phyloP scores from a whole-genome alignment of 2,797 vertebrate species.

The Semaprochilodus insignis region DNA sequence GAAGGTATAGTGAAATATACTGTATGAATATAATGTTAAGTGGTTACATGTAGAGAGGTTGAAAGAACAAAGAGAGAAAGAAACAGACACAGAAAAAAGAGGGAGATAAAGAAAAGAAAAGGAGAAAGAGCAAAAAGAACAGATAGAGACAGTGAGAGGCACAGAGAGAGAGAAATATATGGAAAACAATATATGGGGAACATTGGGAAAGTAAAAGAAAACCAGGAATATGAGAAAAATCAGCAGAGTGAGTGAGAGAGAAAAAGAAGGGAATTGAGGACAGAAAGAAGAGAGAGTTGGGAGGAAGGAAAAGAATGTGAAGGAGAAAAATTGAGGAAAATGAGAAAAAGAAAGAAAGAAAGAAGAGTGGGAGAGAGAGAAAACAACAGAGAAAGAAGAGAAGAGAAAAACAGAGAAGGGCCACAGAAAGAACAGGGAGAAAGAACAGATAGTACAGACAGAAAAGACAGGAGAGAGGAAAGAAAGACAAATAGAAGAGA shows the following conservation, averaged over 20 bases:
- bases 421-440: neutral
- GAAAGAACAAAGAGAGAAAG: neutral
- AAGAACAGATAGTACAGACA: neutral
- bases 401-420: slow-evolving; percentile 14
- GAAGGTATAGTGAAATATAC: neutral
- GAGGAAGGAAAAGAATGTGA: neutral
- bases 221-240: no score
- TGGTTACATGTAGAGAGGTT: no score
- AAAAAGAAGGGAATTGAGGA: neutral
- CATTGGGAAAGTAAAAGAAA: no score
- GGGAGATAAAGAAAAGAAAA: neutral
- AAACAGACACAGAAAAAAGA: neutral
- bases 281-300: no score
- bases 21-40: neutral
- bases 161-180: slow-evolving; percentile 4
- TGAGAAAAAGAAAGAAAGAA: neutral
- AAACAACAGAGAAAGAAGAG: neutral
- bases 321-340: neutral
- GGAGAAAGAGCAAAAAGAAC: neutral
- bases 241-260: neutral
- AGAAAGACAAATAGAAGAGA: neutral
- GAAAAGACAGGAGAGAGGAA: neutral
- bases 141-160: fast-evolving
- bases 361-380: slow-evolving; percentile 19
- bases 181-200: no score